These are phyloP conservation scores for Leptothorax acervorum DNA, from an alignment of 2,888 invertebrate species.

Conservation along the genomic window DNA sequence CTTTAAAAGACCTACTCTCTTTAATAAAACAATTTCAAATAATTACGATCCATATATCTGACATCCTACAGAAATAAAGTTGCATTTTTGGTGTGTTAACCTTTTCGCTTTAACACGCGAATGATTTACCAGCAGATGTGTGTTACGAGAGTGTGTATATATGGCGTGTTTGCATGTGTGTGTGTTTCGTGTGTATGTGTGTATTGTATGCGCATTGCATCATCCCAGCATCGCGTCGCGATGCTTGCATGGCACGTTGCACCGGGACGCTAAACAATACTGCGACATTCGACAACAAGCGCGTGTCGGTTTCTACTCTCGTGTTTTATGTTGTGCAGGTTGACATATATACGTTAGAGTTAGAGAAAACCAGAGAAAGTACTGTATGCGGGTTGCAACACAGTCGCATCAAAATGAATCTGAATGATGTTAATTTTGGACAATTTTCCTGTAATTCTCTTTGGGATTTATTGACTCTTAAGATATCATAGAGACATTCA, in stretches of 20 bases:
- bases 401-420: not conserved
- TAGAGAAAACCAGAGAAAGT: slow-evolving; percentile 22
- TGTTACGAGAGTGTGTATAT: not conserved
- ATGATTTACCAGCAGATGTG: slow-evolving; percentile 77
- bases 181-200: not conserved
- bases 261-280: slow-evolving; percentile 44
- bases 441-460: not conserved
- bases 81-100: slow-evolving; percentile 73
- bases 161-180: not conserved
- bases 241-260: slow-evolving; percentile 30
- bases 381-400: not conserved
- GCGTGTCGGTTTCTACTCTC: slow-evolving; percentile 22
- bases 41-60: not conserved
- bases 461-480: not conserved
- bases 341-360: slow-evolving; percentile 3
- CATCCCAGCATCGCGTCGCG: slow-evolving; percentile 61
- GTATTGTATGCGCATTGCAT: slow-evolving; percentile 69
- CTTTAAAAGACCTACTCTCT: not conserved
- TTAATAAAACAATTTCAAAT: not conserved
- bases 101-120: slow-evolving; percentile 78
- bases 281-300: slow-evolving; percentile 45
- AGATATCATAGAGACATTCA: not conserved
- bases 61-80: not conserved
- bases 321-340: slow-evolving; percentile 24
- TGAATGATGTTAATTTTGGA: not conserved